Evolutionary conservation across 2,797 vertebrate genomes (phyloP).

Genomic region (Darevskia mixta): DNA sequence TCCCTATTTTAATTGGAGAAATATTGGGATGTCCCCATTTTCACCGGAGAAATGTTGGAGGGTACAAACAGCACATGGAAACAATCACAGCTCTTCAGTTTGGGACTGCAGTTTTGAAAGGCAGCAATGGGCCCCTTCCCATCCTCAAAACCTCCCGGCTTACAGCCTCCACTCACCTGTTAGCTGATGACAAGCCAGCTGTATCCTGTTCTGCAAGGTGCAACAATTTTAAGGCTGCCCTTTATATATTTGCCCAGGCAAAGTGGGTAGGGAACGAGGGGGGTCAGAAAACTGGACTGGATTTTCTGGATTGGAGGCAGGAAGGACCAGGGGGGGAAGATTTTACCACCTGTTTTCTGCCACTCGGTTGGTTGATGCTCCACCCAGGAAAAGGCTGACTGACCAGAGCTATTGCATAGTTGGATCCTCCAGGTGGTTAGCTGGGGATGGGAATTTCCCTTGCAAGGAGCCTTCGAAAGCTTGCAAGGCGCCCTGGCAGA

Average conservation of each 20-base stretch:
- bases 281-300: slow-evolving; percentile 34
- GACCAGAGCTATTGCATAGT: not conserved
- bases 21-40: too few species aligned
- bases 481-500: not conserved
- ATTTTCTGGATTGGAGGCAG: slow-evolving; percentile 32
- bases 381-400: not conserved
- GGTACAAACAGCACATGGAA: too few species aligned
- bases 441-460: not conserved
- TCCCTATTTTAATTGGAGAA: too few species aligned
- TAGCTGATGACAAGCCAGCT: not conserved
- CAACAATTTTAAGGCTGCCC: not conserved
- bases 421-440: not conserved
- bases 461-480: not conserved
- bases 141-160: not conserved
- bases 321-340: not conserved
- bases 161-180: slow-evolving; percentile 18
- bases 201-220: slow-evolving; percentile 2
- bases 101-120: not conserved
- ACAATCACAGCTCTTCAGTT: not conserved
- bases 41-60: too few species aligned
- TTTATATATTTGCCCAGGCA: slow-evolving; percentile 30
- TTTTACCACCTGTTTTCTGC: not conserved
- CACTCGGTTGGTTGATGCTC: not conserved
- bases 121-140: not conserved
- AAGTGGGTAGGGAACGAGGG: not conserved